Evolutionary conservation across 2,888 invertebrate genomes (phyloP).

Genomic region (Torymus auratus): DNA sequence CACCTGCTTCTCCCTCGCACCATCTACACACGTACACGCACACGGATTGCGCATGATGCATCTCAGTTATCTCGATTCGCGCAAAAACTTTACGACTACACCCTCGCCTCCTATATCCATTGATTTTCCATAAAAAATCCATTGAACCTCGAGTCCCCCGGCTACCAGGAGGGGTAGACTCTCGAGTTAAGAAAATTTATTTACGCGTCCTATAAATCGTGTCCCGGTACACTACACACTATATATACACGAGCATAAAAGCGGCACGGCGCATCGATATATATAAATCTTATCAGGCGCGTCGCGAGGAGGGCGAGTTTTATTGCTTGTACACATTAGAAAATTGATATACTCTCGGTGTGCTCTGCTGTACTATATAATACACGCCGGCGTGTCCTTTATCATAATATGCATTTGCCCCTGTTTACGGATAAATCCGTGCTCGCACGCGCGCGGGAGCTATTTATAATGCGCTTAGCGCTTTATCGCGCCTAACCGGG

Average conservation of each 20-base stretch:
- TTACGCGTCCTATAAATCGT: slow-evolving; percentile 22
- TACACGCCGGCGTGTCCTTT: not conserved
- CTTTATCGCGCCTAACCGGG: slow-evolving; percentile 1
- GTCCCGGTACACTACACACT: not conserved
- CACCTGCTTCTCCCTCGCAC: no score
- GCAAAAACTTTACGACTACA: slow-evolving; percentile 17
- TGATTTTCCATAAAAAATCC: slow-evolving; percentile 40
- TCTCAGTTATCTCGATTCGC: slow-evolving; percentile 13
- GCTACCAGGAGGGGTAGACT: not conserved
- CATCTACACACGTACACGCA: no score
- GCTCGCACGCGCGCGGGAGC: not conserved
- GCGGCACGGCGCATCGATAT: no score
- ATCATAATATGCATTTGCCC: not conserved
- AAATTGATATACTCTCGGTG: slow-evolving; percentile 35
- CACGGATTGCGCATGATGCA: not conserved
- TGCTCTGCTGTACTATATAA: not conserved
- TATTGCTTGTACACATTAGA: slow-evolving; percentile 38
- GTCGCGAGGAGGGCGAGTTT: not conserved
- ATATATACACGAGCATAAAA: no score
- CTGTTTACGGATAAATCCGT: not conserved
- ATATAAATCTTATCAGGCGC: slow-evolving; percentile 13
- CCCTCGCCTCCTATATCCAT: not conserved
- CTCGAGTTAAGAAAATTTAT: slow-evolving; percentile 36
- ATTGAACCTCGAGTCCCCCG: not conserved
- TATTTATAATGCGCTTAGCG: slow-evolving; percentile 18